Percentiles rank a stretch among this genome's conserved stretches.
Conservation (phyloP, 2,888 invertebrate species). For the Fragum sueziense region DNA sequence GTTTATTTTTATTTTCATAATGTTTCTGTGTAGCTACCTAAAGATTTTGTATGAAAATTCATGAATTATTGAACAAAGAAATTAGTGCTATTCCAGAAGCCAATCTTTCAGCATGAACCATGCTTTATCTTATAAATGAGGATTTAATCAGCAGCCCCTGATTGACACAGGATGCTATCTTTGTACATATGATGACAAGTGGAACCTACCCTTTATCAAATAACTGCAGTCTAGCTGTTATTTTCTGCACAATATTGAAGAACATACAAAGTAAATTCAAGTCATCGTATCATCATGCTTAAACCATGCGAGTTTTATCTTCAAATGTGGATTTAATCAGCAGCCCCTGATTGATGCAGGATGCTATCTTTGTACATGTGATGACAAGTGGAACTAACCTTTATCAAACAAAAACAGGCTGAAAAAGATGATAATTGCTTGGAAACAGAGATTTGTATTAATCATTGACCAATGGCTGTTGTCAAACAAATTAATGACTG, state of each 20-base stretch:
- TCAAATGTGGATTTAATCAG: not conserved
- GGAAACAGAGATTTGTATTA: no score
- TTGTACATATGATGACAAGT: not conserved
- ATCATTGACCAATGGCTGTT: no score
- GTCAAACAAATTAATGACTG: no score
- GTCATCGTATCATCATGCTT: not conserved
- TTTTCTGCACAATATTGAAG: no score
- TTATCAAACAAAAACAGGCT: no score
- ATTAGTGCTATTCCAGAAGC: no score
- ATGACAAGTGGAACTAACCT: not conserved
- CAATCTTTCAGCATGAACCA: not conserved
- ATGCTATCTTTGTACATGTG: not conserved
- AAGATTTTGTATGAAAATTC: no score
- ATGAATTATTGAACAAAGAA: no score
- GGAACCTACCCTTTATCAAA: not conserved
- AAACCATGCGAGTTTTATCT: not conserved
- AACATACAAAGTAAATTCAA: not conserved
- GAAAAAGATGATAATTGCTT: no score
- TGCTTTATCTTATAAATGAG: not conserved
- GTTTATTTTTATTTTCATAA: no score
- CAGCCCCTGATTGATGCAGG: not conserved
- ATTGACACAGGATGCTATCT: not conserved
- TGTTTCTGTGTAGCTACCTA: no score
- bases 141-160: not conserved
- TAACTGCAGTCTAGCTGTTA: no score